Evolutionary conservation across 2,888 invertebrate species (phyloP).

Genomic region (Pediacus dermestoides): DNA sequence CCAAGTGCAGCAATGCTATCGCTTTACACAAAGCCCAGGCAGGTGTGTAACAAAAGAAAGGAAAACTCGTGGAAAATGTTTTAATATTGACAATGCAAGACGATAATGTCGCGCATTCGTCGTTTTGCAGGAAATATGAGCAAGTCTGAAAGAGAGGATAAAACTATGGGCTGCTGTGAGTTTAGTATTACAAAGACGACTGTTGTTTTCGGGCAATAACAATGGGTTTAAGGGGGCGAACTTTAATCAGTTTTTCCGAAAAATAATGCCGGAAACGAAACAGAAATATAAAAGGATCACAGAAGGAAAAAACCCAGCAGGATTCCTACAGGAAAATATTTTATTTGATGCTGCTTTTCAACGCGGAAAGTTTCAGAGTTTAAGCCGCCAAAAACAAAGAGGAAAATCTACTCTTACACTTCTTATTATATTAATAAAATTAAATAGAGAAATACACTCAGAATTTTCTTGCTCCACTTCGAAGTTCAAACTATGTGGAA

Average conservation of each 20-base stretch:
- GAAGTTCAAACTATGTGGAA: no score
- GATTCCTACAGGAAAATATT: no score
- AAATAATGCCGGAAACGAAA: conserved; percentile 25
- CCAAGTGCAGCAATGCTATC: conserved; percentile 24
- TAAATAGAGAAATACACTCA: no score
- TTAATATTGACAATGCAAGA: conserved; percentile 30
- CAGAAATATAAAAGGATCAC: conserved; percentile 14
- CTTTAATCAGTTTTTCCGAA: conserved; percentile 27
- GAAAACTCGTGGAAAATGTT: conserved; percentile 22
- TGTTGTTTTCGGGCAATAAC: conserved; percentile 25
- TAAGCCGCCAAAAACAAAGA: no score
- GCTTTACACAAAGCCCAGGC: conserved; percentile 21
- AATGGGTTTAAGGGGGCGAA: conserved; percentile 27
- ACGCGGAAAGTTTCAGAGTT: no score
- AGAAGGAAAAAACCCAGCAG: no score
- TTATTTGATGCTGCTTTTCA: no score
- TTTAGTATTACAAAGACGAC: conserved; percentile 31
- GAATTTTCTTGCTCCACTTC: no score
- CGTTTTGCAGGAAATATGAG: conserved; percentile 19
- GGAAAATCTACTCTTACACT: no score
- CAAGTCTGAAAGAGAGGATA: conserved; percentile 16
- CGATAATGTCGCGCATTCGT: conserved; percentile 22
- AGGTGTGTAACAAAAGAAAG: conserved; percentile 21
- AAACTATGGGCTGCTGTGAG: conserved; percentile 32
- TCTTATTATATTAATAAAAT: no score